Evolutionary conservation across 1,140 invertebrate genomes (phyloP).

Genomic region (Drosophila sp.): DNA sequence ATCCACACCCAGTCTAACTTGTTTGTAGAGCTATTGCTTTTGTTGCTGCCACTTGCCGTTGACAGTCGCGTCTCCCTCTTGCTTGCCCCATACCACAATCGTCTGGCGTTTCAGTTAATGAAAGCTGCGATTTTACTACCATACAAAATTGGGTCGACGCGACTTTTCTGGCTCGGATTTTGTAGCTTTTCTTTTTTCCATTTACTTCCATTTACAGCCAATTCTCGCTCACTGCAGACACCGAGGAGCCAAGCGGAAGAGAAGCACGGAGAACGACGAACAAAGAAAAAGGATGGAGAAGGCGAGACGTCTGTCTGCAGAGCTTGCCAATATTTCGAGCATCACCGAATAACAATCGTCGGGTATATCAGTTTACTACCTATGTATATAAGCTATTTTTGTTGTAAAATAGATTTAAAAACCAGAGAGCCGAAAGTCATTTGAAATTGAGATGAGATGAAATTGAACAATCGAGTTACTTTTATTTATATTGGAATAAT

Average conservation of each 20-base stretch:
- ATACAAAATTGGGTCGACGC: constrained; percentile 67
- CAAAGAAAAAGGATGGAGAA: too few species aligned
- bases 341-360: background rate
- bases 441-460: background rate
- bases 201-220: constrained; percentile 71
- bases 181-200: constrained; percentile 66
- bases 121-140: constrained; percentile 75
- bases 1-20: constrained; percentile 17
- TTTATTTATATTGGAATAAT: background rate
- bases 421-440: background rate
- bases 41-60: constrained; percentile 41
- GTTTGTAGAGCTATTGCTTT: constrained; percentile 33
- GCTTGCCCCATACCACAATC: constrained; percentile 26
- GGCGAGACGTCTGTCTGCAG: constrained; percentile 25
- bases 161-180: constrained; percentile 43
- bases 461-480: background rate
- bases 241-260: constrained; percentile 29
- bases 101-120: constrained; percentile 74
- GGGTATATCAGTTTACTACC: background rate
- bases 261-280: background rate
- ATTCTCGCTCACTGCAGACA: constrained; percentile 43
- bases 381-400: background rate
- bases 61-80: constrained; percentile 57
- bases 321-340: constrained; percentile 36
- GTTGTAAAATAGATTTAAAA: background rate